Evolutionary conservation across 2,113 vertebrate species (phyloP), one percentile per base, ranked within the genome.

Genomic region (Eonycteris spelaea): DNA sequence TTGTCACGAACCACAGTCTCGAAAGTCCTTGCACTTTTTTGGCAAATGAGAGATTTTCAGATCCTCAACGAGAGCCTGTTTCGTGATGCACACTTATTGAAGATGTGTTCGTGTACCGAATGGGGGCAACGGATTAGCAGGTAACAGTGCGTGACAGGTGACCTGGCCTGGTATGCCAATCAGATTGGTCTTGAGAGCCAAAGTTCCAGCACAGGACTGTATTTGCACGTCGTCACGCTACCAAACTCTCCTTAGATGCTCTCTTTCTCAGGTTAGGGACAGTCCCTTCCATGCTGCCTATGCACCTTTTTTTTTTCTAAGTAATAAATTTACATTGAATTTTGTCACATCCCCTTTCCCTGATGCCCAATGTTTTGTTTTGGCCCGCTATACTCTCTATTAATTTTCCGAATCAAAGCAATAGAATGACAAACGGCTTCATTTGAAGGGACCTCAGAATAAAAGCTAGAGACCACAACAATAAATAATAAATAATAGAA

Each of bases 81-180:
- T 63, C 45, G 40, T 57, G 7, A 28, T 14, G 16, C 21, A 21
- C 5, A 11, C 3, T 83, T 71, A 59, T 7, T 65, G 55, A 15
- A 30, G 8, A 21, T 24, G 24, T 74, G 5, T 30, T 68, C 88
- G 38, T 61, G 5, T 68, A 73, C 45, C 45, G 38, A 55, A 86
- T 6, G n/a, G 3, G 22, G 11, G 70, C 6, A 18, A 22, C 19
- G 10, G 0, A 19, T 57, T 38, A n/a, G 13, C 26, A 65, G 18
- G 16, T 59, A 35, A 59, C 19, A 3, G 8, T n/a, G 19, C 6
- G 1, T 73, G 40, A 33, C 63, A 82, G 21, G 7, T 71, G 24
- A 0, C 9, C 18, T 13, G 53, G 48, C 5, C 55, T 30, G 8
- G 4, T 35, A 35, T 0, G n/a, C 21, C 57, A 19, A 45, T 4